Conservation (phyloP, 2,113 vertebrate species). For the Pygoscelis antarcticus region DNA sequence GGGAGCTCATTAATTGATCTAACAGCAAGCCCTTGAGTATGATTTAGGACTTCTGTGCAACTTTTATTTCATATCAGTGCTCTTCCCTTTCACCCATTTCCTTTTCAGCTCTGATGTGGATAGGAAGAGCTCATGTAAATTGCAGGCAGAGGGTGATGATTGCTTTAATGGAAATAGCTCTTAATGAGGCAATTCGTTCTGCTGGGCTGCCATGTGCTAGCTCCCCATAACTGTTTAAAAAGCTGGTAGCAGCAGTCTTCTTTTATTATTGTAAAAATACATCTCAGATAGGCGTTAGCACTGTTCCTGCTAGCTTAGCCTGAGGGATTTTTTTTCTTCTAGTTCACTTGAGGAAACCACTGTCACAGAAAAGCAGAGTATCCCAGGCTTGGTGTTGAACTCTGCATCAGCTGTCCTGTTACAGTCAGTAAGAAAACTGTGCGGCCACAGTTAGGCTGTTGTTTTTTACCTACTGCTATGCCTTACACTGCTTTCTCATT, state of each 20-base stretch:
- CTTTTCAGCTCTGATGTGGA: conserved; percentile 23
- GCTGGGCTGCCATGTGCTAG: neutral
- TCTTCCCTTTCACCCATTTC: conserved; percentile 25
- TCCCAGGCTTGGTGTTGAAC: neutral
- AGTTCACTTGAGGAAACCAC: neutral
- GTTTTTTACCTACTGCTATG: neutral
- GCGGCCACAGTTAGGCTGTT: neutral
- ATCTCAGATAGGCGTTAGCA: neutral
- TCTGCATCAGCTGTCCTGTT: neutral
- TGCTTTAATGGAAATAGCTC: conserved; percentile 51
- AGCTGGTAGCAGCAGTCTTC: neutral
- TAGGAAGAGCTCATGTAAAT: conserved; percentile 47
- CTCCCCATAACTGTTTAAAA: conserved; percentile 24
- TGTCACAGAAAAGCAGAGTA: neutral
- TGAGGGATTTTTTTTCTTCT: neutral
- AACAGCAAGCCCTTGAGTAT: neutral
- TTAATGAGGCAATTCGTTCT: conserved; percentile 47
- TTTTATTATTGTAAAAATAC: conserved; percentile 4
- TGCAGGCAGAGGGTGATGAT: conserved; percentile 42
- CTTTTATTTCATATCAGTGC: neutral
- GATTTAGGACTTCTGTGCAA: neutral
- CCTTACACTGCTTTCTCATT: neutral
- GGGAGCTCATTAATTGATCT: neutral
- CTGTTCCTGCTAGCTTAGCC: neutral
- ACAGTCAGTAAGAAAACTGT: neutral